phyloP scores from a whole-genome alignment of 2,888 invertebrate genomes.

The Carpatolechia fugitivella region DNA sequence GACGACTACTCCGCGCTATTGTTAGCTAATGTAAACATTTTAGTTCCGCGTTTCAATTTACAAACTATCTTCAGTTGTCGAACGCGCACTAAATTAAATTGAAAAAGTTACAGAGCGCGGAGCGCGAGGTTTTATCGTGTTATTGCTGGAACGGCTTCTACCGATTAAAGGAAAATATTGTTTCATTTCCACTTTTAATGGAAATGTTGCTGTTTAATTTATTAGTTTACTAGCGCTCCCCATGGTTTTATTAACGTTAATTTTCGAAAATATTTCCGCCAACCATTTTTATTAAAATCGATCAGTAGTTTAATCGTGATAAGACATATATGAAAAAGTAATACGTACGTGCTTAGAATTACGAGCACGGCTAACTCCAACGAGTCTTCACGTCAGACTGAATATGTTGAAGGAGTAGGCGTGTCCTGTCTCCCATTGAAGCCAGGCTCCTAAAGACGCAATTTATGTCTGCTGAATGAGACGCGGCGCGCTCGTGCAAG shows the following conservation, averaged over 20 bases:
- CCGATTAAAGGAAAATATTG: conserved; percentile 9
- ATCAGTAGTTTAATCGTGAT: no score
- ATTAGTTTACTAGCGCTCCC: not conserved
- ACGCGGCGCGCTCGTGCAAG: conserved; percentile 45
- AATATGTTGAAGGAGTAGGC: not conserved
- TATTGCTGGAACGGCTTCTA: conserved; percentile 19
- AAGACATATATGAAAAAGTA: no score
- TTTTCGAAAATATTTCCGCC: no score
- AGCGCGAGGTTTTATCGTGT: conserved; percentile 1
- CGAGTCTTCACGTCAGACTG: not conserved
- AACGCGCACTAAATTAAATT: conserved; percentile 8
- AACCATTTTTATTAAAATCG: no score
- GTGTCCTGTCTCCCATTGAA: conserved; percentile 35
- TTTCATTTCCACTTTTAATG: not conserved
- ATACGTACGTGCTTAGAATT: not conserved
- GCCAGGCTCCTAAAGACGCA: conserved; percentile 24
- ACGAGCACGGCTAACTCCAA: not conserved
- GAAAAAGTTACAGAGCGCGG: not conserved
- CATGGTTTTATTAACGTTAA: no score
- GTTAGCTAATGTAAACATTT: conserved; percentile 5
- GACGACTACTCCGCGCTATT: conserved; percentile 12
- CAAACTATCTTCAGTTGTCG: not conserved
- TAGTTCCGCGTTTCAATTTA: conserved; percentile 7
- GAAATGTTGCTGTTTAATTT: not conserved
- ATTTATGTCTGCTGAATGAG: conserved; percentile 42